Percentiles rank a stretch among this genome's conserved stretches.
Evolutionary conservation across 2,113 vertebrate genomes (phyloP).

Genomic region (Eretmochelys imbricata): DNA sequence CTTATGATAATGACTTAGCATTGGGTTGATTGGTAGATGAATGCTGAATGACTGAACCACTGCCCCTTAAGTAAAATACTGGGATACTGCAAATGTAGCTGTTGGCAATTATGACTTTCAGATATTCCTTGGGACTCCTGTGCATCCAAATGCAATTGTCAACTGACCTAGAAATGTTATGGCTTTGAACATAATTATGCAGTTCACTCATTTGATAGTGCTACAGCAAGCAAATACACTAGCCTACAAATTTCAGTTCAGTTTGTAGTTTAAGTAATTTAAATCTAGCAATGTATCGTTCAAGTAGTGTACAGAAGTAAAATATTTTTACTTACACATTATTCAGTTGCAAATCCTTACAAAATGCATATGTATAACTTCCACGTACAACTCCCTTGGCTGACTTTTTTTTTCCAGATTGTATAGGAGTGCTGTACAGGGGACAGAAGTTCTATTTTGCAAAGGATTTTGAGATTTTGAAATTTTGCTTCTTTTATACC

Average conservation of each 20-base stretch:
- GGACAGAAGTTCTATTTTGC: neutral
- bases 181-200: conserved; percentile 53
- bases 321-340: conserved; percentile 6
- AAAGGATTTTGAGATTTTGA: neutral
- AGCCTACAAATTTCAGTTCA: conserved; percentile 1
- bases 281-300: neutral
- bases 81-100: conserved; percentile 59
- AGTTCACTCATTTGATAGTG: neutral
- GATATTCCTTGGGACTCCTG: conserved; percentile 44
- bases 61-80: conserved; percentile 61
- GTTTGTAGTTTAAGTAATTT: neutral
- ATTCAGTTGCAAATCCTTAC: neutral
- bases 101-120: conserved; percentile 28
- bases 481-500: neutral
- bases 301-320: neutral
- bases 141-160: conserved; percentile 50
- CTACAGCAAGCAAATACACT: conserved; percentile 1
- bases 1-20: conserved; percentile 44
- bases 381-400: neutral
- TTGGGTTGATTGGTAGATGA: conserved; percentile 61
- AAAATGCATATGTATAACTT: neutral
- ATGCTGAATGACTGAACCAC: conserved; percentile 62
- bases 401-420: neutral
- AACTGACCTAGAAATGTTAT: conserved; percentile 57
- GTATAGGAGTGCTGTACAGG: neutral